Base-by-base conservation (phyloP, 1,140 invertebrate genomes). In the Plectrocnemia conspersa region DNA sequence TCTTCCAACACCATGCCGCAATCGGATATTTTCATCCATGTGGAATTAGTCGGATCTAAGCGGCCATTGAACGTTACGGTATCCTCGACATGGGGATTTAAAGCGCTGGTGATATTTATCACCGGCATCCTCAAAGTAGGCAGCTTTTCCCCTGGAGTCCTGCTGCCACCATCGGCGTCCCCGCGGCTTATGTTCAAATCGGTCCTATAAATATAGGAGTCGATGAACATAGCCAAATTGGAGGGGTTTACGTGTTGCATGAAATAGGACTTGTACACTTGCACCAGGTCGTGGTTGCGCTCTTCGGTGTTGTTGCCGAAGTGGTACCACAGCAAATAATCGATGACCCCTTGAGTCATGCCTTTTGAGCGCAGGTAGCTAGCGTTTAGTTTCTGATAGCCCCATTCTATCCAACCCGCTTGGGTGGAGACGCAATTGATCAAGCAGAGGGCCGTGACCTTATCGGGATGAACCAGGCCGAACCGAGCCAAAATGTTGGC, bases 311-410 rank as follows among this genome's bases (percentile, higher is more conserved):
- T 66, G 67, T 71, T 66, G 13, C 97, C 96, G 73, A 99, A 98
- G 74, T 98, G 96, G 76, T 99, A 95, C 97, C 97, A 99, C 84
- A 99, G 90, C 19, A 99, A 79, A 68, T 99, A 98, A 66, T 99
- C 95, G 38, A 97, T 79, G n/a, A 95, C 93, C 49, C 91, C 89
- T 67, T 93, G 86, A 6, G 94, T 97, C 91, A 98, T 93, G 49
- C 89, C 89, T 65, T 89, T 89, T 11, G 86, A 84, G 64, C 86
- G 82, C 50, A 94, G 77, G 65, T 91, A 83, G 58, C 88, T 81
- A 15, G 88, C 81, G 71, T 93, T 93, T 64, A 98, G 77, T 76
- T 98, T 99, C 75, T 98, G 95, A 69, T 98, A 98, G 16, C 91
- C 93, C 96, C 96, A 99, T 76, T 99, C 97, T 60, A 97, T 90